Evolutionary conservation across 2,113 vertebrate species (phyloP).

Genomic region (Scatophagus argus): DNA sequence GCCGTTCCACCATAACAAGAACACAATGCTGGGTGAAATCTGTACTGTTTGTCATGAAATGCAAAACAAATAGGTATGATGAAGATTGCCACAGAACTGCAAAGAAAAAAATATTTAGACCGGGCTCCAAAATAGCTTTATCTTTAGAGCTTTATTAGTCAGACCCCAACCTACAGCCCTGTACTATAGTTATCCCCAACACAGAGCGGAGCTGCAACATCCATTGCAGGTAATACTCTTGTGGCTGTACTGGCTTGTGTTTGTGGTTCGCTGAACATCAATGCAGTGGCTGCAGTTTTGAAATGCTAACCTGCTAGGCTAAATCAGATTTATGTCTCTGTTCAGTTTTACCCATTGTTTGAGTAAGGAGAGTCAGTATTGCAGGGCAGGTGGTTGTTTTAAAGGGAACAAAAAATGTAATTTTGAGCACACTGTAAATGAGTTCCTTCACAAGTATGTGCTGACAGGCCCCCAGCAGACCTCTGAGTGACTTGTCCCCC

Average conservation of each 20-base stretch:
- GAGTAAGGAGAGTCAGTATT: background rate
- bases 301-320: background rate
- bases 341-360: background rate
- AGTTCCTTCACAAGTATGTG: background rate
- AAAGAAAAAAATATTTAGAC: background rate
- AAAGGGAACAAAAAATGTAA: too few relatives aligned
- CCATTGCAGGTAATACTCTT: background rate
- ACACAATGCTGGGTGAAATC: background rate
- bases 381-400: background rate
- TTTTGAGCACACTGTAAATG: background rate
- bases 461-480: too few relatives aligned
- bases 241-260: background rate
- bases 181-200: background rate
- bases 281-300: background rate
- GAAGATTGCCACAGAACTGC: background rate
- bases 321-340: background rate
- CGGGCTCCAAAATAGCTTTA: background rate
- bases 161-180: background rate
- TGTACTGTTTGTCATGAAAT: background rate
- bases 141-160: too few relatives aligned
- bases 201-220: background rate
- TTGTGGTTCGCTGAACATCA: background rate
- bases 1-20: conserved; percentile 3
- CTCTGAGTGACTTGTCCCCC: too few relatives aligned
- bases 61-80: background rate